Evolutionary conservation across 2,113 vertebrate species (phyloP).

Genomic region (Dipodomys stephensi): DNA sequence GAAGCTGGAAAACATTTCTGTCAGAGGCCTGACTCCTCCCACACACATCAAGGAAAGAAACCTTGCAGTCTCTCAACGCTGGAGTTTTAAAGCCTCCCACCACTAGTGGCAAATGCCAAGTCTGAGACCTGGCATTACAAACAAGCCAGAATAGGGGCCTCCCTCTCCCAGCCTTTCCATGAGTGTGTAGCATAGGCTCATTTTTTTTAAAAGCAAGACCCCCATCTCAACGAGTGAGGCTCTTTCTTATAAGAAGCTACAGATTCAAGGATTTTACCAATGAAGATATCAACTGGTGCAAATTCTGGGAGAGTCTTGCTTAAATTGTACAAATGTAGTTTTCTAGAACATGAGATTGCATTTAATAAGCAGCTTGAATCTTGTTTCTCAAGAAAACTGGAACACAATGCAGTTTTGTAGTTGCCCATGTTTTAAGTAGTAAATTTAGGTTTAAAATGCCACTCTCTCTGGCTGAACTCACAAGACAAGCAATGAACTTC

Average conservation of each 20-base stretch:
- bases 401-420: not conserved
- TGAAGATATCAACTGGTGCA: slow-evolving; percentile 73
- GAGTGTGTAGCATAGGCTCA: not conserved
- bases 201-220: slow-evolving; percentile 20
- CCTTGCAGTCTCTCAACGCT: not conserved
- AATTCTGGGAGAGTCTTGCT: slow-evolving; percentile 32
- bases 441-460: slow-evolving; percentile 10
- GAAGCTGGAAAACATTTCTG: not conserved
- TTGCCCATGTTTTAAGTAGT: not conserved
- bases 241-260: not conserved
- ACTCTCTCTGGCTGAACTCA: not conserved
- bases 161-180: not conserved
- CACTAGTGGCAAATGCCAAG: not conserved
- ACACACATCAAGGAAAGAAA: not conserved
- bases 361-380: slow-evolving; percentile 30
- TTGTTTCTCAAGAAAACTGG: not conserved
- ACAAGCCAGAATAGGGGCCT: not conserved
- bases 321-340: not conserved
- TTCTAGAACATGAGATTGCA: slow-evolving; percentile 38
- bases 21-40: not conserved
- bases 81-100: not conserved
- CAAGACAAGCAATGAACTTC: not conserved
- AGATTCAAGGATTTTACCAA: slow-evolving; percentile 49
- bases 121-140: not conserved
- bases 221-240: not conserved